phyloP scores from a whole-genome alignment of 2,888 invertebrate genomes.

The Andrena bicolor region DNA sequence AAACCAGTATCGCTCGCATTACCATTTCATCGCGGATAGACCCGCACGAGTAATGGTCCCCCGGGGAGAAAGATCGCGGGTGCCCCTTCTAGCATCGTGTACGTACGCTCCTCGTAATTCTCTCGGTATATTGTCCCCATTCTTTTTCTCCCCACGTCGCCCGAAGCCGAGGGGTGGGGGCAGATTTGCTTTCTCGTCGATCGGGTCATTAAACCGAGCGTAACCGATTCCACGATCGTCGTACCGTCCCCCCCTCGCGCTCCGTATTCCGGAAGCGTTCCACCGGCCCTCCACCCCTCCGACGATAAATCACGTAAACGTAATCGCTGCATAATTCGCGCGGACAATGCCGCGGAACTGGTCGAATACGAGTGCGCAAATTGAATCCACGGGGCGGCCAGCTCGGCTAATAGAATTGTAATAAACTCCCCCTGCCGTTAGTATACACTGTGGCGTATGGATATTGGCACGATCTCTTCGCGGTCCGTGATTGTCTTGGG shows the following conservation, averaged over 20 bases:
- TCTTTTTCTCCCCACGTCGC: background rate
- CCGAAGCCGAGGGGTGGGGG: background rate
- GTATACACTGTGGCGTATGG: background rate
- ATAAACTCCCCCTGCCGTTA: background rate
- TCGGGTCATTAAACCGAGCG: constrained; percentile 30
- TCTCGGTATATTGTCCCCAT: constrained; percentile 28
- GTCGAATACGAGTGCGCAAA: constrained; percentile 19
- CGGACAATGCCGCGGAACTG: constrained; percentile 14
- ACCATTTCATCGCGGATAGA: constrained; percentile 56
- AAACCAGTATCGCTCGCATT: constrained; percentile 58
- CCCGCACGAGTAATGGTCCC: constrained; percentile 35
- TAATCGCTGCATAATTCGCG: constrained; percentile 38
- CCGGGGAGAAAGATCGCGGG: constrained; percentile 1
- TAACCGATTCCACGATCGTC: constrained; percentile 23
- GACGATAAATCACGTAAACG: constrained; percentile 34
- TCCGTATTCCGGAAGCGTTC: background rate
- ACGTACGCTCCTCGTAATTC: constrained; percentile 47
- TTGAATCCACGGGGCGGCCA: constrained; percentile 14
- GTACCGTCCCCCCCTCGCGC: background rate
- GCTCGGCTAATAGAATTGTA: background rate
- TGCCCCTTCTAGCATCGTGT: constrained; percentile 16
- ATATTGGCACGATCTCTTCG: no score
- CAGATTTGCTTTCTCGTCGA: constrained; percentile 24
- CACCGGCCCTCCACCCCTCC: background rate
- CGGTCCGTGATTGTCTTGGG: no score